A percentile compares a stretch with the other conserved stretches of the same genome.
phyloP scores from a whole-genome alignment of 2,113 vertebrate species.

The Labeo rohita region DNA sequence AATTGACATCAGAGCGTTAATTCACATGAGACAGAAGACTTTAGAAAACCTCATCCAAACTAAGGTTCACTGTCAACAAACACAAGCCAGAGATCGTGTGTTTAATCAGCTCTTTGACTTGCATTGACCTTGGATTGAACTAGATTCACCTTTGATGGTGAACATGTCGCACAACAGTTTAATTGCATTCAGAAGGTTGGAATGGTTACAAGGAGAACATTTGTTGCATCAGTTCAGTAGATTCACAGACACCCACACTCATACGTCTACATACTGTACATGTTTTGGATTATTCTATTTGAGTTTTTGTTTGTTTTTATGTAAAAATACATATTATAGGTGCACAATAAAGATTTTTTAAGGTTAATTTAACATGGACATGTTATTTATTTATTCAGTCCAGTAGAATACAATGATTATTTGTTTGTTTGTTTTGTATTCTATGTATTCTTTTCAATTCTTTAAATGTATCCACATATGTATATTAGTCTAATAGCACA shows the following conservation, averaged over 20 bases:
- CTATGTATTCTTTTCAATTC: too few species aligned
- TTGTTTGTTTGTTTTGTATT: background rate
- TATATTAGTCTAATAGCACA: background rate
- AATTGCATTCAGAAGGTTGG: conserved; percentile 11
- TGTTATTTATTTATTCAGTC: background rate
- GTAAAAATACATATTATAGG: background rate
- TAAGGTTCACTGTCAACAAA: background rate
- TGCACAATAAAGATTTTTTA: background rate
- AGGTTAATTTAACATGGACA: background rate
- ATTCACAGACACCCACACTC: background rate
- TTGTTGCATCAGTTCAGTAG: too few species aligned
- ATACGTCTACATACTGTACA: background rate
- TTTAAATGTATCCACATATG: background rate
- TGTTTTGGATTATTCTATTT: background rate
- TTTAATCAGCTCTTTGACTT: background rate
- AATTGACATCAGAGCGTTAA: conserved; percentile 13
- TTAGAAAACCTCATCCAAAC: conserved; percentile 7
- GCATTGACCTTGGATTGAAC: background rate
- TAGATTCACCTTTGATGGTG: conserved; percentile 9
- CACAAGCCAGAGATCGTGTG: background rate
- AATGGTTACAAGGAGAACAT: conserved; percentile 16
- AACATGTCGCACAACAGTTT: background rate
- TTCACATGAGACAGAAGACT: conserved; percentile 13
- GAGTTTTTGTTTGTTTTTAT: too few species aligned
- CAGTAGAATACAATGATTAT: background rate